Conservation (phyloP, 2,888 invertebrate species). For the Brachyptera risi region DNA sequence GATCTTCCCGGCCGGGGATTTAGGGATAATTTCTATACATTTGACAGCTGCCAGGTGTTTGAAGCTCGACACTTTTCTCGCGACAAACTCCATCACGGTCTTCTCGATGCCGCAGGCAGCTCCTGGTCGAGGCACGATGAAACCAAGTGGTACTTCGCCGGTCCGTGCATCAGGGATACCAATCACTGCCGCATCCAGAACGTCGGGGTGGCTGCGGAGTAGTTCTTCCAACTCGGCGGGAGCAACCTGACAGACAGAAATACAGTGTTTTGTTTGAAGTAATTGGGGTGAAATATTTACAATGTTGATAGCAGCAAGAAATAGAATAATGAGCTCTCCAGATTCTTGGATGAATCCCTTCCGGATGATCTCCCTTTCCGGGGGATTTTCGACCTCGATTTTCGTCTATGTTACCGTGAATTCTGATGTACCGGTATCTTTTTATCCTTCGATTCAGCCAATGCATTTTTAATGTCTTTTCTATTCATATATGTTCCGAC, state of each 20-base stretch:
- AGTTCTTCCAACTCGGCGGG: conserved; percentile 83
- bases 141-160: conserved; percentile 76
- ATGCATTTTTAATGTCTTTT: no score
- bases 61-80: conserved; percentile 38
- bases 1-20: conserved; percentile 61
- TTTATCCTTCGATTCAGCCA: no score
- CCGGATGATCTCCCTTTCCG: no score
- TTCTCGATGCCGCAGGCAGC: conserved; percentile 45
- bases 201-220: conserved; percentile 64
- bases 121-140: conserved; percentile 57
- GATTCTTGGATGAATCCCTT: no score
- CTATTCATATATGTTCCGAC: no score
- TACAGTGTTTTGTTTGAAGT: no score
- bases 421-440: no score
- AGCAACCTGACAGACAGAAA: conserved; percentile 81
- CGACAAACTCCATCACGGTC: conserved; percentile 59
- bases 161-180: conserved; percentile 63
- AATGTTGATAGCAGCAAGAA: no score
- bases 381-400: no score
- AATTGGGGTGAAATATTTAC: no score
- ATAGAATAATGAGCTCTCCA: no score
- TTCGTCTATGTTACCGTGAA: no score
- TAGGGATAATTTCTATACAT: not conserved
- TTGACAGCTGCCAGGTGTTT: not conserved
- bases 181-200: conserved; percentile 79